Base-by-base conservation (phyloP, 2,797 vertebrate species). In the Sylvia borin region DNA sequence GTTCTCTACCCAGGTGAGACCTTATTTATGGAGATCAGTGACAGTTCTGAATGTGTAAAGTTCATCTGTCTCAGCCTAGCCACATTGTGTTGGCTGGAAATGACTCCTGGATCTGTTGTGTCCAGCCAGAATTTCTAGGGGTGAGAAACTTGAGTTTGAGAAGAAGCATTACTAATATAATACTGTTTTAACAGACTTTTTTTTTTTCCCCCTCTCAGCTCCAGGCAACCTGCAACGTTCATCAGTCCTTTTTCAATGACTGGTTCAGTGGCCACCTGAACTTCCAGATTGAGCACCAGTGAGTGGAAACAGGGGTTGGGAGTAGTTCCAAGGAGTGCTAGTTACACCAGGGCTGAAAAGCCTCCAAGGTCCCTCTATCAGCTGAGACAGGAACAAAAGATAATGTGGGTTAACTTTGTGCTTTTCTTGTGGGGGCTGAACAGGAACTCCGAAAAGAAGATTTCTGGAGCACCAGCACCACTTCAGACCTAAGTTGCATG, bases 201-300 rank as follows among this genome's bases (percentile, higher is more conserved):
- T 53, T 71, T 60, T 50, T 25, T 45, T 29, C 17, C 7, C 14
- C 4, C 43, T 57, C 51, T 58, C 95, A 98, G 98, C 97, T 98
- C 19, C 98, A 98, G 92, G 98, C 98, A 36, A 98, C 98, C 5
- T 98, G 98, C 73, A 98, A 98, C 0, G 98, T 98, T 70, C 96
- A 97, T 45, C 97, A 98, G 79, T 98, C 98, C 16, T 70, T 97
- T 12, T 98, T 98, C 97, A 98, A 98, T 1, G 98, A 98, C 92
- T 98, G 98, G 98, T 98, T 98, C 90, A 98, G 97, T 3, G 98
- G 98, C 25, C 98, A 98, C 40, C 98, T 98, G 93, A 98, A 98
- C 95, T 98, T 98, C 96, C 98, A 98, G 93, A 98, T 98, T 0
- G 98, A 98, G 88, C 98, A 98, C 95, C 98, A 98, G 98, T 98